phyloP scores from a whole-genome alignment of 2,113 vertebrate genomes.

The Myrmophylax atrothorax region DNA sequence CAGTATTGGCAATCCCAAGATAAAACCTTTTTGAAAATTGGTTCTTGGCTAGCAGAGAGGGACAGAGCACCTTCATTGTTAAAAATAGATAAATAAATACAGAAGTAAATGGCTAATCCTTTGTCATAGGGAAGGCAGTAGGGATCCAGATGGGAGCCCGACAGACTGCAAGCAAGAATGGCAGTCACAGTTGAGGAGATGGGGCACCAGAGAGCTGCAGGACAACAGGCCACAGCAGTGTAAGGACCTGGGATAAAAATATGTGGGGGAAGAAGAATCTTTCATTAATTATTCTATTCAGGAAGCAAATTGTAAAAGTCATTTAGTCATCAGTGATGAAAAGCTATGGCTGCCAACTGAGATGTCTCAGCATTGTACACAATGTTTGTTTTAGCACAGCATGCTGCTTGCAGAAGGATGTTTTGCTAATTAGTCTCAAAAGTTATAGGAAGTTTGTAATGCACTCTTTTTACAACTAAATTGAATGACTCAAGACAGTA shows the following conservation, averaged over 20 bases:
- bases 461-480: neutral
- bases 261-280: neutral
- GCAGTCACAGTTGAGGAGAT: neutral
- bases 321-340: neutral
- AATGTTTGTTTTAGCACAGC: neutral
- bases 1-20: neutral
- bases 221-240: neutral
- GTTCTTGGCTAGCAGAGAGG: neutral
- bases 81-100: neutral
- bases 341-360: neutral
- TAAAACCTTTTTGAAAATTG: neutral
- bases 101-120: neutral
- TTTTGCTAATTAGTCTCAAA: conserved; percentile 2
- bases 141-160: neutral
- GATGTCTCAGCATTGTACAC: accelerated
- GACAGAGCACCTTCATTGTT: neutral
- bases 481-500: neutral
- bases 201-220: neutral
- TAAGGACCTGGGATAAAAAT: neutral
- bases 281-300: neutral
- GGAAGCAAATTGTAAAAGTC: neutral
- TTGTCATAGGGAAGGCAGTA: neutral
- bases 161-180: neutral
- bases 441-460: neutral
- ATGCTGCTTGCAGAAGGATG: neutral